Conservation (phyloP, 35 echinoderm and acorn worm genomes). For the Anneissia japonica region DNA sequence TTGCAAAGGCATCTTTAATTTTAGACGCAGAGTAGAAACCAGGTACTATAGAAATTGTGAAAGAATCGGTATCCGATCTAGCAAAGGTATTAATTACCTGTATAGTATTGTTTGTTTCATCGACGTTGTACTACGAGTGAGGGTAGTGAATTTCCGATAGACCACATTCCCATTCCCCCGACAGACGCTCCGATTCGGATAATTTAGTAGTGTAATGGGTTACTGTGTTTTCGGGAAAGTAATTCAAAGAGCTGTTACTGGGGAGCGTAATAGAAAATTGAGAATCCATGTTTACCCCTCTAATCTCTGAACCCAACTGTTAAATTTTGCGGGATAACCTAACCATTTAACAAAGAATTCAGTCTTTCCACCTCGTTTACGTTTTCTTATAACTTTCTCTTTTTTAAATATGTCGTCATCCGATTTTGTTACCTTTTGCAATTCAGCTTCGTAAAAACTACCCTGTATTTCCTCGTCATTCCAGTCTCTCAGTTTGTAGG, state of each 20-base stretch:
- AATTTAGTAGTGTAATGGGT: constrained; percentile 38
- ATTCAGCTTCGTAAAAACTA: constrained; percentile 31
- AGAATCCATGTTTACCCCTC: constrained; percentile 9
- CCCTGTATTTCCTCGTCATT: constrained; percentile 28
- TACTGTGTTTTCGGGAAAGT: constrained; percentile 42
- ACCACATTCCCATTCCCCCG: constrained; percentile 22
- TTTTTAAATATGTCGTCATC: constrained; percentile 30
- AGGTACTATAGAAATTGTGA: too few species aligned
- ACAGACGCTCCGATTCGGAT: constrained; percentile 9
- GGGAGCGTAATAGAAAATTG: constrained; percentile 46
- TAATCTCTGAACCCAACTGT: constrained; percentile 51
- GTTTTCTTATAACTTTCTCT: constrained; percentile 49
- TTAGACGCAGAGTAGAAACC: too few species aligned
- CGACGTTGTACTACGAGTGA: constrained; percentile 34
- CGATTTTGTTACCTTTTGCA: constrained; percentile 36
- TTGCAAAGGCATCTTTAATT: too few species aligned
- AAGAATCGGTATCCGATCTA: too few species aligned
- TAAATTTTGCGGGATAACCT: constrained; percentile 67
- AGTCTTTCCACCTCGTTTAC: constrained; percentile 22
- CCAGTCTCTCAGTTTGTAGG: constrained; percentile 51
- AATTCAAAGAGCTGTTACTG: constrained; percentile 27
- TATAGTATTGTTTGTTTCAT: constrained; percentile 18
- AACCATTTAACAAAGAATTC: constrained; percentile 77
- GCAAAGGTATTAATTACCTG: too few species aligned
- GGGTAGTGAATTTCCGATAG: constrained; percentile 40